Base-by-base conservation (phyloP, 2,113 vertebrate genomes). In the Oryzias melastigma region DNA sequence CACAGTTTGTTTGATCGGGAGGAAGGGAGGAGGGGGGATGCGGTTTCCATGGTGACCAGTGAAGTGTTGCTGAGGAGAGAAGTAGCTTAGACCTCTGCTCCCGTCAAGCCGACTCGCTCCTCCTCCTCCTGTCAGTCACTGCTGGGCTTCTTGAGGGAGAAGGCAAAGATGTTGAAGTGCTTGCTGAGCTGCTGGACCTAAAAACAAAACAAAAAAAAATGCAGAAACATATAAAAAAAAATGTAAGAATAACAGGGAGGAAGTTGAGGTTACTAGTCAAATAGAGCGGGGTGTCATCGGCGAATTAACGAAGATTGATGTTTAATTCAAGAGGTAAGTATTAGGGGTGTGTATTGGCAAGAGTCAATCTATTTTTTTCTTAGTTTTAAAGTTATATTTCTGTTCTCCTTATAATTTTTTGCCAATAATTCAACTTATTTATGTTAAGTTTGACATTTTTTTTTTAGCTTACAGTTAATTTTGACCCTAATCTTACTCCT, bases 81-180 rank as follows among this genome's bases (percentile, higher is more conserved):
- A 55, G 74, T 74, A 43, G 75, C 86, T 91, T 97, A 98, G 86
- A 96, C 93, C 88, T 93, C 93, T 18, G 92, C 90, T 82, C 84
- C 88, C 82, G 77, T 91, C 90, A 96, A 87, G 90, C 93, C 81
- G 75, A 94, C 89, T 74, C 84, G 92, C 86, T 94, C 92, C 80
- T 96, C 92, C 80, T 96, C 95, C 84, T 94, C 95, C 86, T 94
- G 97, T 98, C 97, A 98, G 85, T 98, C 96, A 1, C 85, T 91
- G 51, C 81, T 93, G 65, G 94, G 92, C 81, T 97, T 98, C 88
- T 91, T 93, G 29, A 98, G 87, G 0, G 97, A 98, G 86, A 98
- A 98, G 47, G 95, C 93, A 1, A 83, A 90, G 78, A 98, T 98
- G 64, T 92, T 93, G 88, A 98, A 98, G 87, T 98, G 97, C 62